Base-by-base conservation (phyloP, 2,797 vertebrate genomes). In the Onychomys leucogaster region DNA sequence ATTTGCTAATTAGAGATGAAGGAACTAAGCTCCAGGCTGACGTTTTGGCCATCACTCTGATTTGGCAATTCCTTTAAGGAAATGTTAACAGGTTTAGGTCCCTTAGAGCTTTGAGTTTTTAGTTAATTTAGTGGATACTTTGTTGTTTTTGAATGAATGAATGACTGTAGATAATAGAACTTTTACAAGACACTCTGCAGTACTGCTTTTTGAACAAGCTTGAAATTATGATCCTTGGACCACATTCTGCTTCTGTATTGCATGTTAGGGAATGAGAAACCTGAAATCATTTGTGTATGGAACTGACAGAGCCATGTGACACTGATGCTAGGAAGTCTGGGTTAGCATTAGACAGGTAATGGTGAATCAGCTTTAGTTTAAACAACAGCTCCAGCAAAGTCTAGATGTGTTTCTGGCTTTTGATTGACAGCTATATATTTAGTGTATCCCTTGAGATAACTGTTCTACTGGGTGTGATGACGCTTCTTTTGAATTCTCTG, bases 221-320 rank as follows among this genome's bases (percentile, higher is more conserved):
- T 95, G 86, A 92, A 90, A 84, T 90, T 93, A 69, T 43, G 34
- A 88, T 81, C 76, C 87, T 67, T 77, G 89, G 88, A 80, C 87
- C 85, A 37, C 88, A 81, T 91, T 96, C 89, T 93, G 63, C 89
- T 96, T 93, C 91, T 91, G 61, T 63, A 23, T 63, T 93, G 77
- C 81, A 27, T n/a, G n/a, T 43, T 46, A 92, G 57, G 87, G 83
- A 95, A 93, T 25, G 59, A 94, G 80, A 59, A 87, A 84, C 93
- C 87, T 94, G 61, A 95, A 92, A 94, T 92, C 80, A 81, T 92
- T 91, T 95, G 61, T 92, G 61, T 85, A 32, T 82, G 88, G 91
- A 89, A 84, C 81, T 88, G 84, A 17, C 43, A 77, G 85, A 96
- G 94, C 95, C 91, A 75, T 55, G 43, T 93, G 91, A 91, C 89